Base-by-base conservation (phyloP, 2,113 vertebrate species). In the Tachysurus vachellii region DNA sequence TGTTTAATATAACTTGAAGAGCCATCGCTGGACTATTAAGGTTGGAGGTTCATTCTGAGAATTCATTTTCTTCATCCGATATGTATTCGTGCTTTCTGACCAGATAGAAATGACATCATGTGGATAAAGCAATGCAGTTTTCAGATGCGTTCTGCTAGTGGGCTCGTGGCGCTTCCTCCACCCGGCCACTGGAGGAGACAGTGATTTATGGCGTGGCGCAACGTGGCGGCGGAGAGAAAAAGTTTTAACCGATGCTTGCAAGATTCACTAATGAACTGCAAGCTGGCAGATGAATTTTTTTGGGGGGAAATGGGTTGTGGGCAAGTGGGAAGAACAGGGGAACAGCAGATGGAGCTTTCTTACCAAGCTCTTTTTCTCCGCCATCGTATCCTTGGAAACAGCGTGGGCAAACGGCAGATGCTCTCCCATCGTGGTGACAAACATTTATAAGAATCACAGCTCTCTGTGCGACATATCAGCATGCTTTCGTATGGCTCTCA, bases 361-460 rank as follows among this genome's bases (percentile, higher is more conserved):
- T 87, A 81, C 70, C 57, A 23, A 85, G 82, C 89, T 80, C 82
- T 86, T 85, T 68, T 89, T 85, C 90, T 88, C 87, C 42, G 86
- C 86, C 81, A 84, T 83, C 44, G 89, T 89, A 90, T 86, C 91
- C 90, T 91, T 92, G 91, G 91, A 90, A 91, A 91, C 89, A 57
- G 89, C 81, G 86, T 85, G 86, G 88, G 86, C 86, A 73, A 79
- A 80, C 83, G 86, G 86, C 90, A 91, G 90, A 92, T 90, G 86
- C 90, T 85, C 76, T 31, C 85, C 81, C 83, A 71, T 61, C 50
- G 36, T 64, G 28, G 66, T 82, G 82, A 86, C 83, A 85, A 88
- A 90, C 86, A 88, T 86, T 87, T 76, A 87, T 75, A 87, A 89
- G 86, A 86, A 89, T 57, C 79, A 85, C 83, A 80, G 80, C 80